Evolutionary conservation across 2,888 invertebrate species (phyloP), one percentile per base, ranked within the genome.

Genomic region (Mongoloraphidia duomilia): DNA sequence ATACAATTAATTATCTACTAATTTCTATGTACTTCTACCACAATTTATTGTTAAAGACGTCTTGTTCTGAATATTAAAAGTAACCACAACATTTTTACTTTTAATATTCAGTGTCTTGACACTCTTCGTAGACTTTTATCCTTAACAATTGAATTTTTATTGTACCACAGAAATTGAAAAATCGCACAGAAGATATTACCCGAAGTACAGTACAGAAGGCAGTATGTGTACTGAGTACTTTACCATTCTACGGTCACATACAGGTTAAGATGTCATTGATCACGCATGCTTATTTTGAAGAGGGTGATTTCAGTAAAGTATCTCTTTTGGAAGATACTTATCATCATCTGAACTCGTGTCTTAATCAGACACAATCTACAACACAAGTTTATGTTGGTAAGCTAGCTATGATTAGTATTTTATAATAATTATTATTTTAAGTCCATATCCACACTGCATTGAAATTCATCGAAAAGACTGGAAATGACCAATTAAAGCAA

Each of bases 171-270:
- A 88, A 91, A 77, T 74, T 98, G 38, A 80, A 87, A 61, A 89
- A 90, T 63, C 84, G 84, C 58, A 91, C 93, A 3, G 87, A 91
- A 3, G 96, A 98, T 63, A 91, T 98, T 63, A 98, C 97, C 0
- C 76, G 98, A 57, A 93, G 92, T 60, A 93, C 95, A 4, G 95
- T 98, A 12, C 97, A 97, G 71, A 98, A 98, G 67, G 92, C 94
- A 61, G 96, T 98, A 1, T 95, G 95, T 72, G 91, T 97, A 13
- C 73, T 98, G 50, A 91, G 93, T 60, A 80, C 80, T 50, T 73
- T 86, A 55, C 97, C 97, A 5, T 73, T 97, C 10, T 98, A 90
- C 72, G 97, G 97, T 1, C 84, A 93, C 49, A 84, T 94, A 51
- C 91, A 94, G 64, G 87, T 93, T 54, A 97, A 97, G 72, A 80